phyloP scores from a whole-genome alignment of 2,888 invertebrate genomes.

The Perizoma flavofasciatum region DNA sequence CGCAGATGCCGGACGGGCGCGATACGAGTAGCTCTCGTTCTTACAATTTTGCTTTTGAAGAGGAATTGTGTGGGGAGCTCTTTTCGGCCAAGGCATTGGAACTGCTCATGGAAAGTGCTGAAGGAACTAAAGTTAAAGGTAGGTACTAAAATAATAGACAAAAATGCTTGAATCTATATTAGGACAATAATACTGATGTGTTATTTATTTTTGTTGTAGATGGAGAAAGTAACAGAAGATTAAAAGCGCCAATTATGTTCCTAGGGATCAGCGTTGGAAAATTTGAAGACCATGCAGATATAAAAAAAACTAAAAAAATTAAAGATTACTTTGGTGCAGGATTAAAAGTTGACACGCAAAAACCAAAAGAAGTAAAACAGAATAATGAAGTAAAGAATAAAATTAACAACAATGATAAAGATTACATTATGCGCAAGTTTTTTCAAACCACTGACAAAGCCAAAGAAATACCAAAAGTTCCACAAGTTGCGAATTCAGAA shows the following conservation, averaged over 20 bases:
- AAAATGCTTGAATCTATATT: no score
- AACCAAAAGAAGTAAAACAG: conserved; percentile 41
- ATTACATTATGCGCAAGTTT: conserved; percentile 52
- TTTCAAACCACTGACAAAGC: conserved; percentile 37
- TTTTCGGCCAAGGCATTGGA: conserved; percentile 87
- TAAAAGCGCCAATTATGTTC: conserved; percentile 85
- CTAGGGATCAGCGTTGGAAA: conserved; percentile 92
- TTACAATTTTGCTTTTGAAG: conserved; percentile 80
- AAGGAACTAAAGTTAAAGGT: conserved; percentile 69
- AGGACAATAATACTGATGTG: no score
- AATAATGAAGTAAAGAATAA: conserved; percentile 36
- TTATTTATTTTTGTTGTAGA: conserved; percentile 54
- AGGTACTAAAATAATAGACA: not conserved
- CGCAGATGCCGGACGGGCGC: conserved; percentile 79
- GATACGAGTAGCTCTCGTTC: conserved; percentile 87
- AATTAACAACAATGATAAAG: conserved; percentile 51
- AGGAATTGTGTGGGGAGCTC: conserved; percentile 86
- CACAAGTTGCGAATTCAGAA: conserved; percentile 11
- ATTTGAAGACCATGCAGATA: conserved; percentile 85
- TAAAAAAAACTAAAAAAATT: conserved; percentile 82
- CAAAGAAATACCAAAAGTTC: conserved; percentile 11
- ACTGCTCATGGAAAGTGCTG: conserved; percentile 86
- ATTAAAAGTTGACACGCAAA: conserved; percentile 47
- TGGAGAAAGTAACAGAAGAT: conserved; percentile 60
- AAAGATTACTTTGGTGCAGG: conserved; percentile 83